Conservation (phyloP, 2,113 vertebrate species). For the Microtus montanus region DNA sequence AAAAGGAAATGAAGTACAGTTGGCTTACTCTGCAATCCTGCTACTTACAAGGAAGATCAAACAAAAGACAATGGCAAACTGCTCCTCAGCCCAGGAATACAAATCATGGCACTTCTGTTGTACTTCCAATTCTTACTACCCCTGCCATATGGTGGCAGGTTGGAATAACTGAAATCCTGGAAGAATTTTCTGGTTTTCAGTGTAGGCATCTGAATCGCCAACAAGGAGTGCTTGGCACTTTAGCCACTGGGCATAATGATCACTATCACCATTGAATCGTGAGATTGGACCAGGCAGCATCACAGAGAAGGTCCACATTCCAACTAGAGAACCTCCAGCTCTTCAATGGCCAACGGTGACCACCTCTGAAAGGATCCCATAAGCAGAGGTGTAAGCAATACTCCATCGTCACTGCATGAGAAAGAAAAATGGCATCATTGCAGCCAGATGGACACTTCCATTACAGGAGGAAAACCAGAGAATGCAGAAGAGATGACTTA, state of each 20-base stretch:
- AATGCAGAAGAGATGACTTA: constrained; percentile 27
- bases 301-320: constrained; percentile 48
- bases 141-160: neutral
- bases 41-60: constrained; percentile 76
- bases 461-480: neutral
- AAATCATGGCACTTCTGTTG: constrained; percentile 64
- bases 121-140: constrained; percentile 27
- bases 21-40: constrained; percentile 57
- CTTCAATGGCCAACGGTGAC: constrained; percentile 44
- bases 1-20: constrained; percentile 73
- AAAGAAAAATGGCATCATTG: constrained; percentile 27
- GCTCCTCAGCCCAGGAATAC: constrained; percentile 53
- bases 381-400: constrained; percentile 11
- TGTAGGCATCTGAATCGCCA: constrained; percentile 22
- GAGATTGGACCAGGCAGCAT: constrained; percentile 54
- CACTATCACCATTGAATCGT: constrained; percentile 59
- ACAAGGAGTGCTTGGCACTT: constrained; percentile 47
- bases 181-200: constrained; percentile 56
- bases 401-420: constrained; percentile 24
- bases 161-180: constrained; percentile 61
- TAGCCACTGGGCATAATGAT: constrained; percentile 39
- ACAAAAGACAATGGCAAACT: constrained; percentile 69
- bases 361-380: constrained; percentile 52
- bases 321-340: neutral
- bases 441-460: neutral